Evolutionary conservation across 2,113 vertebrate species (phyloP), one percentile per base, ranked within the genome.

Genomic region (Ctenodactylus gundi): DNA sequence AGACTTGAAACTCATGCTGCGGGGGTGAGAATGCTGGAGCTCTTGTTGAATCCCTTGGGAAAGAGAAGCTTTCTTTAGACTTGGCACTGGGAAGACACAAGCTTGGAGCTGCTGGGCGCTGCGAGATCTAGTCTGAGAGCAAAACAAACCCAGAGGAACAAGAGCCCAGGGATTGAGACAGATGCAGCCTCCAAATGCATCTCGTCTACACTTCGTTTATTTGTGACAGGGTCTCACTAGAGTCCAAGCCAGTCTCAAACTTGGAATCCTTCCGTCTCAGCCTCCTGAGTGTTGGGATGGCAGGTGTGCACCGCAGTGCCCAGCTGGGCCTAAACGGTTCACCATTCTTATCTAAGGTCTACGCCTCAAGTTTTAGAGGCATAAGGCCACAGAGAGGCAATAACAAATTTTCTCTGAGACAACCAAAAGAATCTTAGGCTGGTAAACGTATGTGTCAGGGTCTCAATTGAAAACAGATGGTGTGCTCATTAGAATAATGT

Each of bases 361-460:
- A 20, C 25, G 67, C 29, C 18, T 94, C 58, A 93, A 83, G 57
- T 60, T 94, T 76, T 44, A 41, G 41, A 62, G 39, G 68, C 17
- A 41, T 62, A 34, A 93, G 11, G 34, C 12, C 64, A 60, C 67
- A 75, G 58, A 15, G 55, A 93, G 39, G 49, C 44, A 90, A 75
- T 93, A 70, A 73, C 86, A 85, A 60, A 88, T 67, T 44, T 44
- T 58, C 67, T 41, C 85, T 51, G 75, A 65, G 72, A 80, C 81
- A 95, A 92, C 75, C n/a, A 76, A 94, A 94, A 93, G 49, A 94
- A 93, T 73, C 41, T 36, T 97, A 90, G 77, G 93, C 90, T 95
- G 85, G 81, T 70, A 92, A 94, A 46, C 49, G 39, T 70, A 83
- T 91, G 70, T 70, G 36, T 78, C 84, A 93, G 86, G 21, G 27